Evolutionary conservation across 2,113 vertebrate species (phyloP), one percentile per base, ranked within the genome.

Genomic region (Microcebus jonahi): DNA sequence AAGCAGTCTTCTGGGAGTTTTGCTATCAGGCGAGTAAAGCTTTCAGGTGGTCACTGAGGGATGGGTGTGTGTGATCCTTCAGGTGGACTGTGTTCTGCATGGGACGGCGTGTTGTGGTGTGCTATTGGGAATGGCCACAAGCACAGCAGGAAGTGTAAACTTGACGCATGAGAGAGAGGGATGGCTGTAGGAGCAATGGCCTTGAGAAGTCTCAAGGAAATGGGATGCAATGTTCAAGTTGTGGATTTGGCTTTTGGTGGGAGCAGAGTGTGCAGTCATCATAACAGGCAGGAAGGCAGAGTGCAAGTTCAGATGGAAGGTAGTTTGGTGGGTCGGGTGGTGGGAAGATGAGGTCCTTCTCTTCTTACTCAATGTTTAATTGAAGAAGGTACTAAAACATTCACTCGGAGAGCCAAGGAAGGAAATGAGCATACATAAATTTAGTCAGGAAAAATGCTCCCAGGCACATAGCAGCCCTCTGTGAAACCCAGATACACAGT

Each of bases 351-450:
- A 89, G 12, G 11, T 36, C 34, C 57, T 94, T 85, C 31, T 84
- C 80, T 88, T 83, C 42, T 92, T 91, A 63, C n/a, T 86, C 73
- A 90, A 36, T 91, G 65, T 96, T 97, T 94, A 85, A 90, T 73
- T 20, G 31, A 90, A 81, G 67, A 73, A 97, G 63, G 57, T 81
- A 53, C 18, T 45, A 65, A 92, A 93, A 94, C 53, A 53, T 96
- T 92, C 92, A 29, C 81, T 95, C 79, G 61, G 77, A 87, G n/a
- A 81, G 18, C 87, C 88, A 63, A 86, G 65, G 82, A 95, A 65
- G 88, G 70, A 95, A 97, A 95, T 96, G 90, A 96, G 81, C 96
- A 96, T 39, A 94, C 80, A 83, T 34, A 15, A 61, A 61, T 42
- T 70, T n/a, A 88, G 91, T 95, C 84, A 65, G 71, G 73, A 84